These are phyloP conservation scores for Agrilus cyanescens DNA, from an alignment of 2,888 invertebrate genomes.

Conservation along the genomic window DNA sequence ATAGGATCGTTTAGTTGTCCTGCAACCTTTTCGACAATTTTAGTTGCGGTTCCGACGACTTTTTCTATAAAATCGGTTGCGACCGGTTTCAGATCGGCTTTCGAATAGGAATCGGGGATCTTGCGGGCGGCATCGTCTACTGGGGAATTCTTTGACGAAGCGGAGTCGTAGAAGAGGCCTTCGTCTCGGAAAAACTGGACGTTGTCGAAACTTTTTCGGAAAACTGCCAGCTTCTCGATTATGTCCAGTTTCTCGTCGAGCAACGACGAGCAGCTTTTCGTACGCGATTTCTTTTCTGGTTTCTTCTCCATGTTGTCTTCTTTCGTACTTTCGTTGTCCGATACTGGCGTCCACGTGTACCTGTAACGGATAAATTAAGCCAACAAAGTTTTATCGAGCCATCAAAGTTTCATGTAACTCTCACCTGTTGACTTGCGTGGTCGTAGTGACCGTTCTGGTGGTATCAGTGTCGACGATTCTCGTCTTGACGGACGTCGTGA, in stretches of 20 bases:
- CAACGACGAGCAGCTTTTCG: constrained; percentile 34
- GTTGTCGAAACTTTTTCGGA: constrained; percentile 33
- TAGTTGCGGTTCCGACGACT: constrained; percentile 21
- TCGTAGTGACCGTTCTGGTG: constrained; percentile 27
- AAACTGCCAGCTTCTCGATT: constrained; percentile 35
- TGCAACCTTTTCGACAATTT: constrained; percentile 21
- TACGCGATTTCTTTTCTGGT: constrained; percentile 28
- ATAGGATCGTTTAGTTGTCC: too few relatives aligned
- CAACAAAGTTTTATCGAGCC: too few relatives aligned
- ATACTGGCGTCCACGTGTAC: constrained; percentile 30
- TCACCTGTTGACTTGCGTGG: constrained; percentile 25
- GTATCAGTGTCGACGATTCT: constrained; percentile 26
- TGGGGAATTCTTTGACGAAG: background rate
- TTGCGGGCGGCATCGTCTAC: too few relatives aligned
- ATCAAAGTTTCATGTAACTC: constrained; percentile 10
- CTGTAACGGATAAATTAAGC: constrained; percentile 3
- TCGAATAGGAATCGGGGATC: too few relatives aligned
- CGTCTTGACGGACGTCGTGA: constrained; percentile 17
- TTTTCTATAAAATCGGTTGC: constrained; percentile 21
- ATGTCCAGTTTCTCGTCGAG: constrained; percentile 31
- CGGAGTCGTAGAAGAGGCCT: constrained; percentile 7
- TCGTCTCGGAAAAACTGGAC: constrained; percentile 29
- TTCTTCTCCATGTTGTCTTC: constrained; percentile 13
- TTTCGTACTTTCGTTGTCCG: constrained; percentile 21
- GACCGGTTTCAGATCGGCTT: too few relatives aligned